phyloP scores from a whole-genome alignment of 2,888 invertebrate species.

The Aphidoletes aphidimyza region DNA sequence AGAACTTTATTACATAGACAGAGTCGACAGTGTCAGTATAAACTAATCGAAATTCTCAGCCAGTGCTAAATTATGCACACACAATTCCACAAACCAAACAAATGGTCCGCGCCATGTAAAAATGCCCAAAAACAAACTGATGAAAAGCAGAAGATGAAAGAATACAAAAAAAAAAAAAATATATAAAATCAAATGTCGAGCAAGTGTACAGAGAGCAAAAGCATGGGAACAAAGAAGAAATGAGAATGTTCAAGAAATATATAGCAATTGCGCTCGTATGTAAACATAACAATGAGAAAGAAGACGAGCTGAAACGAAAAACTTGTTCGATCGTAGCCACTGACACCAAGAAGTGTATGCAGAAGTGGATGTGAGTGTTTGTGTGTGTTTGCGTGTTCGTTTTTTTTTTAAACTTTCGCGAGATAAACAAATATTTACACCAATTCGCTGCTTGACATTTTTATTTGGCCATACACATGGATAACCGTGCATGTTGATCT shows the following conservation, averaged over 20 bases:
- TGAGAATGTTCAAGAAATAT: neutral
- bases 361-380: too few relatives aligned
- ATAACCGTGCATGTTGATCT: neutral
- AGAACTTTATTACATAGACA: neutral
- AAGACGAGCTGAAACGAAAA: neutral
- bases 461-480: neutral
- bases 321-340: neutral
- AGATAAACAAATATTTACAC: conserved; percentile 52
- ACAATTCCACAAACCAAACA: neutral
- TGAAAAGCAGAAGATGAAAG: neutral
- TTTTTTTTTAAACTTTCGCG: neutral
- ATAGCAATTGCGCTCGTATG: neutral
- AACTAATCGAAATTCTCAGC: conserved; percentile 30
- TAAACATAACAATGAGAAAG: neutral
- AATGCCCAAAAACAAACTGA: neutral
- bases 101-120: neutral
- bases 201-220: neutral
- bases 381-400: too few relatives aligned
- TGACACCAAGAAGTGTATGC: neutral
- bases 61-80: conserved; percentile 27
- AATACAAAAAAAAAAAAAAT: neutral
- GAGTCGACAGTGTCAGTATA: neutral
- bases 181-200: conserved; percentile 1
- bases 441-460: neutral
- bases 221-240: neutral